Base-by-base conservation (phyloP, 2,888 invertebrate species). In the Mechanitis messenoides region DNA sequence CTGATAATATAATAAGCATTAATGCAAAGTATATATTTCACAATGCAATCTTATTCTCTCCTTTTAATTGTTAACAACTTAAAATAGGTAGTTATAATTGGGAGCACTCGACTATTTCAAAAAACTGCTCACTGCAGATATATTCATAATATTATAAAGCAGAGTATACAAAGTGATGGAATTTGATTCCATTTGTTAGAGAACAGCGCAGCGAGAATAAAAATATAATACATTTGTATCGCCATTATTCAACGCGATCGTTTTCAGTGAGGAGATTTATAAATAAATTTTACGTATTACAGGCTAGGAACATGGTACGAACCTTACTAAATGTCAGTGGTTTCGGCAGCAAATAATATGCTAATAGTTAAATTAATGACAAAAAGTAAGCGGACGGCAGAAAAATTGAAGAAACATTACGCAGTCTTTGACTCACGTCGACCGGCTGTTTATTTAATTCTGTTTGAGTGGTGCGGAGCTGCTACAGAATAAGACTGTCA, bases 21-120 rank as follows among this genome's bases (percentile, higher is more conserved):
- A 78, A 79, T 83, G 87, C 85, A 86, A 84, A 84, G 83, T 83
- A 82, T 79, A 81, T 72, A 50, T 75, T 79, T 78, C 74, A 83
- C 81, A 76, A 83, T 86, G 87, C 87, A 88, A 89, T 89, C 89
- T 89, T 89, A 82, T 87, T 88, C 88, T 89, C 89, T 90, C 88
- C 87, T 87, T 86, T 74, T 82, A 75, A 74, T 83, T 76, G 76
- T 82, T 80, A 84, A 84, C 77, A 85, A 84, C 83, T 84, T 84
- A 86, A 84, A 81, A 70, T 73, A 79, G 79, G 69, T 71, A 64
- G 66, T 69, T 63, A 70, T 68, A 68, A 72, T 63, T 63, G 69
- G 71, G 65, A 72, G 70, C 72, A 69, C 67, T 69, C 66, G 61
- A 68, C 63, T 68, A 66, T 56, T 66, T 61, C 47, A 62, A 63